Conservation (phyloP, 2,888 invertebrate species). For the Coenonympha arcania region DNA sequence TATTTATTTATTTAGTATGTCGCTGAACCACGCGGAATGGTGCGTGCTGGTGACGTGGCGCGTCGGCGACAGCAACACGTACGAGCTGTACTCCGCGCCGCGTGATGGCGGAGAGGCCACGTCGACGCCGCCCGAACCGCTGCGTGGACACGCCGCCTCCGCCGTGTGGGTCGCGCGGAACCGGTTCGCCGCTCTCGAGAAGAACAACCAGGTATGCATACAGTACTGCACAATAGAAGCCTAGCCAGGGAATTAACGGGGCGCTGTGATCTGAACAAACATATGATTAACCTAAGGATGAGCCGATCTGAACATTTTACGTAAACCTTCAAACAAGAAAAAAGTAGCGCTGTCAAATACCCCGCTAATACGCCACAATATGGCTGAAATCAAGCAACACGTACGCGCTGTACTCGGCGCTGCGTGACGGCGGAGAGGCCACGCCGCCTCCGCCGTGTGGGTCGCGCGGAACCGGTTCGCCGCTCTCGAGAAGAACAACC, state of each 20-base stretch:
- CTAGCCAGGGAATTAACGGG: no score
- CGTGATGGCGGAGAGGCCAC: conserved; percentile 77
- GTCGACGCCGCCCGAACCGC: conserved; percentile 70
- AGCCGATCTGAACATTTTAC: no score
- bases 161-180: conserved; percentile 95
- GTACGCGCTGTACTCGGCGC: conserved; percentile 94
- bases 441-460: conserved; percentile 89
- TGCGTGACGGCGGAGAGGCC: conserved; percentile 78
- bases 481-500: conserved; percentile 93
- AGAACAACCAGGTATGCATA: conserved; percentile 83
- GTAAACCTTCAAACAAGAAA: no score
- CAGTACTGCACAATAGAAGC: neutral
- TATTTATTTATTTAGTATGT: no score
- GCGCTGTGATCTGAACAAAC: no score
- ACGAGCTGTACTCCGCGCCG: conserved; percentile 94
- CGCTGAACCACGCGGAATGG: conserved; percentile 97
- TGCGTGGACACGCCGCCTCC: conserved; percentile 88
- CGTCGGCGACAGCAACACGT: conserved; percentile 92
- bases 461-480: conserved; percentile 98
- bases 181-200: conserved; percentile 96
- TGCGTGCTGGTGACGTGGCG: conserved; percentile 87
- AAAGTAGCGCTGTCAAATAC: no score
- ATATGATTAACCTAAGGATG: no score
- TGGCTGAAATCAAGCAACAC: conserved; percentile 83
- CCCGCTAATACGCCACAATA: no score